Percentiles rank a stretch among this genome's conserved stretches.
These are phyloP conservation scores for Torymus tubicola DNA, from an alignment of 2,888 invertebrate species.

Conservation along the genomic window DNA sequence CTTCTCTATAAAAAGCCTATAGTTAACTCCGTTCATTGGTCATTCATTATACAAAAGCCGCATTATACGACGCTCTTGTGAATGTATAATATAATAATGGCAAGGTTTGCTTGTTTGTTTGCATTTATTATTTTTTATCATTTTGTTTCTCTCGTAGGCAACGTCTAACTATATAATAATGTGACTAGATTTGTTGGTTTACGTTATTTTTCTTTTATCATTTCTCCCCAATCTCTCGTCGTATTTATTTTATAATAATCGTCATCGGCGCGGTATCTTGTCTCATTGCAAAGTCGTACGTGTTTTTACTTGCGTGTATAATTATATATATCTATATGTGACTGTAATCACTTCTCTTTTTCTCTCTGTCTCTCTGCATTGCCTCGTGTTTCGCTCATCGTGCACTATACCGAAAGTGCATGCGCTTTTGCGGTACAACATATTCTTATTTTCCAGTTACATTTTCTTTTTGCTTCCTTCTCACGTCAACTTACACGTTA, in stretches of 20 bases:
- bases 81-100: constrained; percentile 45
- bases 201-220: constrained; percentile 6
- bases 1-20: constrained; percentile 56
- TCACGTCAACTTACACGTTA: constrained; percentile 27
- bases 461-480: not conserved
- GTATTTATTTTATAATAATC: not conserved
- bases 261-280: not conserved
- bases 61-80: constrained; percentile 30
- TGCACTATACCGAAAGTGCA: constrained; percentile 14
- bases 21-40: constrained; percentile 49
- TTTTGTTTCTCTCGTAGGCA: constrained; percentile 24
- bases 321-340: not conserved
- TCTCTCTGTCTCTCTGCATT: too few relatives aligned
- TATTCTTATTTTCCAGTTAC: too few relatives aligned
- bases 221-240: constrained; percentile 14
- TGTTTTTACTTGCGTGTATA: too few relatives aligned
- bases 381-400: not conserved
- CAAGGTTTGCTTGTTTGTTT: constrained; percentile 31
- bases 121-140: too few relatives aligned
- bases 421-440: not conserved
- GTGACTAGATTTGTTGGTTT: constrained; percentile 53
- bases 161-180: constrained; percentile 36
- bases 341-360: constrained; percentile 22
- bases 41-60: constrained; percentile 47
- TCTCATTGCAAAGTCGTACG: not conserved